A percentile compares a stretch with the other conserved stretches of the same genome.
phyloP scores from a whole-genome alignment of 2,113 vertebrate species.

The Phalacrocorax carbo region DNA sequence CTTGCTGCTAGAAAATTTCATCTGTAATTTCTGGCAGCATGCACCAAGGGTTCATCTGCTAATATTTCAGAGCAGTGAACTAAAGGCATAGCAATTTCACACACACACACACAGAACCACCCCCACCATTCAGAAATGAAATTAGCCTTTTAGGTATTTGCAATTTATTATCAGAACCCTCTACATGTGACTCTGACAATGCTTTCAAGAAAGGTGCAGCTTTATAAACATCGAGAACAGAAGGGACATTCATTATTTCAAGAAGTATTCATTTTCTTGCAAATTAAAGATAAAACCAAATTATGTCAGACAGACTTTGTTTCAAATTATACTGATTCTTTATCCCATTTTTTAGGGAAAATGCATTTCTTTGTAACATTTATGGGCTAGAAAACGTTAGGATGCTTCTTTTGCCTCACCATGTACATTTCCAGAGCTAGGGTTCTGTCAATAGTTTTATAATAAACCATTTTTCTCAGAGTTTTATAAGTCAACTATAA shows the following conservation, averaged over 20 bases:
- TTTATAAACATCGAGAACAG: neutral
- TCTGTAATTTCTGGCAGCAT: slow-evolving; percentile 17
- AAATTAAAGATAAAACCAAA: neutral
- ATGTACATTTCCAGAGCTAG: neutral
- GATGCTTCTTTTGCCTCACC: neutral
- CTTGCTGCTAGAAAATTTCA: neutral
- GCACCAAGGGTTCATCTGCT: neutral
- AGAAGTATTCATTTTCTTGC: neutral
- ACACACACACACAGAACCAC: neutral
- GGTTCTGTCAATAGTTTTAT: neutral
- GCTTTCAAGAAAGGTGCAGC: neutral
- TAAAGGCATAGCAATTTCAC: slow-evolving; percentile 32
- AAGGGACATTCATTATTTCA: neutral
- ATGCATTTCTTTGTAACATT: neutral
- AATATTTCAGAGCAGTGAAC: slow-evolving; percentile 16
- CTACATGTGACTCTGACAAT: neutral
- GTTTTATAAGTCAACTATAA: neutral
- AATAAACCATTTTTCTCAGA: neutral
- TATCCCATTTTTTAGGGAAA: neutral
- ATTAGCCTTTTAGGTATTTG: neutral
- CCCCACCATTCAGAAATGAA: neutral
- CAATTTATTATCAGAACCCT: neutral
- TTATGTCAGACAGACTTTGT: neutral
- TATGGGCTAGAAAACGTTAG: neutral
- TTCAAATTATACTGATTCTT: neutral